Conservation (phyloP, 2,888 invertebrate genomes). For the Drosophila atroscutellata region DNA sequence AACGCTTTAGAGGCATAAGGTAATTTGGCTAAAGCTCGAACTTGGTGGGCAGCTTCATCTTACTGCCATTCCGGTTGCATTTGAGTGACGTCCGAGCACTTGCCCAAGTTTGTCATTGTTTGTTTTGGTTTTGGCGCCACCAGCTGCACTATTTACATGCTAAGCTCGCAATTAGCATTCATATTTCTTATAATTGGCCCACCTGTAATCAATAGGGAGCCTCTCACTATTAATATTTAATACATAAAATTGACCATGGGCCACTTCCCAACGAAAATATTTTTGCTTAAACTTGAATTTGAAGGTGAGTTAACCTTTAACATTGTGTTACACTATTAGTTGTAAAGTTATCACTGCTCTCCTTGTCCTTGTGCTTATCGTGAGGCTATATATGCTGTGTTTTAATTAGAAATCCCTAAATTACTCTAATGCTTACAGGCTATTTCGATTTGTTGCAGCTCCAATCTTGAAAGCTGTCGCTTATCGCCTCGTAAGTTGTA, state of each 20-base stretch:
- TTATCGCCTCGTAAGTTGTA: constrained; percentile 34
- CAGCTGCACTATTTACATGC: neutral
- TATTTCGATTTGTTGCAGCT: neutral
- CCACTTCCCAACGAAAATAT: neutral
- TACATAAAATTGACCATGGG: neutral
- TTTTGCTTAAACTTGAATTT: neutral
- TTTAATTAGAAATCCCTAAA: neutral
- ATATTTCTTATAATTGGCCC: neutral
- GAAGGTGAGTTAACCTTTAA: neutral
- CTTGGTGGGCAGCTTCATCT: neutral
- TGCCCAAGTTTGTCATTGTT: neutral
- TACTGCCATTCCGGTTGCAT: neutral
- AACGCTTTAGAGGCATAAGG: neutral
- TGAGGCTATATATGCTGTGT: neutral
- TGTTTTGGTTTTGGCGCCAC: neutral
- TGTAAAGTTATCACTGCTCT: neutral
- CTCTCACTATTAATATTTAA: neutral
- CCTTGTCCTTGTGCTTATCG: neutral
- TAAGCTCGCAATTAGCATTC: neutral
- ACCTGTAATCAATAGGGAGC: neutral
- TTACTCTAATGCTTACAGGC: neutral
- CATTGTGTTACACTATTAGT: neutral
- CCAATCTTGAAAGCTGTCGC: constrained; percentile 6
- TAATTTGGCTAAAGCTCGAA: neutral
- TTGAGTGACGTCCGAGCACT: neutral